These are phyloP conservation scores for Acromyrmex charruanus DNA, from an alignment of 1,140 invertebrate species.

Conservation along the genomic window DNA sequence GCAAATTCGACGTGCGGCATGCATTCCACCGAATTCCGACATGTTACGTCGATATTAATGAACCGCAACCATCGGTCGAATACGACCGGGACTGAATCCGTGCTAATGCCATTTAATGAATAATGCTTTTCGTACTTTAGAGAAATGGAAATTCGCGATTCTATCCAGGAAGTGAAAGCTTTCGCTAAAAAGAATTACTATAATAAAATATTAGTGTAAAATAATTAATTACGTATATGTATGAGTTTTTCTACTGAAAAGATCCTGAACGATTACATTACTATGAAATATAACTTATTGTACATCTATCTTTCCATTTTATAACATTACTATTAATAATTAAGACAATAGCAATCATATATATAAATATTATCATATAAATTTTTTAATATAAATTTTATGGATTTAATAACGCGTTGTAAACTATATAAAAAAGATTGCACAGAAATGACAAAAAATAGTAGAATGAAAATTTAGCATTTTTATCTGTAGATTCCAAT, in stretches of 20 bases:
- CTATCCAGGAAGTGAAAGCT: not conserved
- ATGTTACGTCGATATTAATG: constrained; percentile 74
- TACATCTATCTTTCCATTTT: not conserved
- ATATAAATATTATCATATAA: too few species aligned
- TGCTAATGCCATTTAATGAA: constrained; percentile 62
- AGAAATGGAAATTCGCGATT: constrained; percentile 16
- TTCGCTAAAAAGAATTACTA: not conserved
- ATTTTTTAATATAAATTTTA: not conserved
- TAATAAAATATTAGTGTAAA: not conserved
- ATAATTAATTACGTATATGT: not conserved
- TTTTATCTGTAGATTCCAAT: not conserved
- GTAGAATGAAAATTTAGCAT: not conserved
- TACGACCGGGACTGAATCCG: constrained; percentile 52
- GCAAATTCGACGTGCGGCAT: constrained; percentile 68
- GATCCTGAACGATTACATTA: not conserved
- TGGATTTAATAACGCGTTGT: not conserved
- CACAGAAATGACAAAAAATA: not conserved
- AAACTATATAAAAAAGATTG: not conserved
- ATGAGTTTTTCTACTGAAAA: not conserved
- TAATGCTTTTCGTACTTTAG: constrained; percentile 26
- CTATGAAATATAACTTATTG: not conserved
- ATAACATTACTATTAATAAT: not conserved
- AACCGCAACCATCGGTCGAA: constrained; percentile 69
- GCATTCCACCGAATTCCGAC: constrained; percentile 72
- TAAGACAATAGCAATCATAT: not conserved